A percentile compares a stretch with the other conserved stretches of the same genome.
Conservation (phyloP, 2,797 vertebrate species). For the Paguma larvata region DNA sequence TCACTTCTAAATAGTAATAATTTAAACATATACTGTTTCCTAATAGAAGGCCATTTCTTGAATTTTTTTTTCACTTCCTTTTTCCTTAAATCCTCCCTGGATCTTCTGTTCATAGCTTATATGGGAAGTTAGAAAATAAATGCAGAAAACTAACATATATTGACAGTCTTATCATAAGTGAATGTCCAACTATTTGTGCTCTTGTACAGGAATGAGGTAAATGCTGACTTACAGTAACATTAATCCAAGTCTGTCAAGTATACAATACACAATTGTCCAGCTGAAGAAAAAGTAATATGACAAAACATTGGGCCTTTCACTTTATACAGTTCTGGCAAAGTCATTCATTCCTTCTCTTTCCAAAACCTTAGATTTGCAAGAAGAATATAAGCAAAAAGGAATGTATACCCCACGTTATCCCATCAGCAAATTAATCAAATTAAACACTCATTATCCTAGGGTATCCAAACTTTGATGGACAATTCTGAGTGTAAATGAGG, state of each 20-base stretch:
- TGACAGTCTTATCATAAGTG: not conserved
- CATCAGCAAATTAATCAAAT: not conserved
- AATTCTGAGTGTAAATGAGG: not conserved
- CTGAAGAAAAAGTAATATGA: slow-evolving; percentile 44
- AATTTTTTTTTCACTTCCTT: not conserved
- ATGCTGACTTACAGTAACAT: not conserved
- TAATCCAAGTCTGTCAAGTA: not conserved
- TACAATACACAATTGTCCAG: not conserved
- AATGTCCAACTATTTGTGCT: not conserved
- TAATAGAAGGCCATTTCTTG: not conserved
- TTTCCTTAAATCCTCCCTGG: not conserved
- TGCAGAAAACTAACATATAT: not conserved
- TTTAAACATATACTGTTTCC: slow-evolving; percentile 42
- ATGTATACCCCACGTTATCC: not conserved
- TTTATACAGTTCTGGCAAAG: not conserved
- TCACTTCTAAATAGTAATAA: not conserved
- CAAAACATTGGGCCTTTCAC: not conserved
- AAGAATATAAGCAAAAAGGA: not conserved
- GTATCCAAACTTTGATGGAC: not conserved
- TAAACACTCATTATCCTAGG: not conserved
- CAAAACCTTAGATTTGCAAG: not conserved
- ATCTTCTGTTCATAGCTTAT: not conserved
- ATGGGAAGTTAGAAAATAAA: not conserved
- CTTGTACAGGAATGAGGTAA: slow-evolving; percentile 4
- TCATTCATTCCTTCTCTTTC: slow-evolving; percentile 5